phyloP scores from a whole-genome alignment of 2,113 vertebrate species.

The Lycocorax pyrrhopterus region DNA sequence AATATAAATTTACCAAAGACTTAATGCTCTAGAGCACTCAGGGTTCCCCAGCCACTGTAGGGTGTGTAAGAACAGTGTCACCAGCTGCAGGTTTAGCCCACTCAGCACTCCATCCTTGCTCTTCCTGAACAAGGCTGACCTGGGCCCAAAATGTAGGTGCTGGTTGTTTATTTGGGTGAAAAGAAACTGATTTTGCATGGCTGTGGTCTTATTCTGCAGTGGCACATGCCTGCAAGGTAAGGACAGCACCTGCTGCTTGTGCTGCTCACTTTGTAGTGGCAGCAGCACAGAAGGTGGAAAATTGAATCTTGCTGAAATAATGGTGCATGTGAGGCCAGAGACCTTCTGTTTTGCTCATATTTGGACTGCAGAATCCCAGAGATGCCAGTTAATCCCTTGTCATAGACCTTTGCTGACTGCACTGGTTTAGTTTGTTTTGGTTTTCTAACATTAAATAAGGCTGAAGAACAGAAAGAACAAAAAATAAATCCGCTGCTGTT shows the following conservation, averaged over 20 bases:
- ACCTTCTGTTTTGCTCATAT: neutral
- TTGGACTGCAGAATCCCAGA: neutral
- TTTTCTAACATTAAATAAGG: neutral
- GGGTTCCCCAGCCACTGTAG: neutral
- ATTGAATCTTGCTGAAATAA: neutral
- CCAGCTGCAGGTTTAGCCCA: neutral
- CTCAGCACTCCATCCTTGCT: neutral
- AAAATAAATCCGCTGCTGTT: neutral
- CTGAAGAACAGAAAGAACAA: neutral
- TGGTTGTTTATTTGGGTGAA: neutral
- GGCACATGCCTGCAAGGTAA: neutral
- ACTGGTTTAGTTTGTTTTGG: neutral
- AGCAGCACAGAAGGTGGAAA: neutral
- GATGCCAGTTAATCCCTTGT: neutral
- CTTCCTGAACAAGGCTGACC: neutral
- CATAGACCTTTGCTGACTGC: neutral
- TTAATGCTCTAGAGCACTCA: neutral
- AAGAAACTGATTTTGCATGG: neutral
- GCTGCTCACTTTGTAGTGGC: neutral
- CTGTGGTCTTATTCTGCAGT: neutral
- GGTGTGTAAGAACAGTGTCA: neutral
- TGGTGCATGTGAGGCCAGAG: neutral
- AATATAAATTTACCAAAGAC: neutral
- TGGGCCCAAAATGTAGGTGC: neutral
- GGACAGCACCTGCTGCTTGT: neutral